Evolutionary conservation across 2,888 invertebrate genomes (phyloP).

Genomic region (Muscina levida): DNA sequence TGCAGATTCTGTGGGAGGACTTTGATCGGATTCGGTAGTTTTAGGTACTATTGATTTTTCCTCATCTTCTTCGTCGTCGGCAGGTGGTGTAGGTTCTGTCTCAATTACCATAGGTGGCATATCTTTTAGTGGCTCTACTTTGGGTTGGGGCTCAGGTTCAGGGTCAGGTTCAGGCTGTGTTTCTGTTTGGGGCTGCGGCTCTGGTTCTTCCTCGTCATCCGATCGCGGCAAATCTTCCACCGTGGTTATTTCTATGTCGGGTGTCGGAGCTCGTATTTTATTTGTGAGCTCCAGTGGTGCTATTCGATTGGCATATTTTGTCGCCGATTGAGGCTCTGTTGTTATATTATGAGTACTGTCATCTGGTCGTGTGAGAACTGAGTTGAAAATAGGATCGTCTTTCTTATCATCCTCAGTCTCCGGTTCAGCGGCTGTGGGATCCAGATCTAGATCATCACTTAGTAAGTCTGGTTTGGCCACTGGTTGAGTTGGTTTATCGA

Average conservation of each 20-base stretch:
- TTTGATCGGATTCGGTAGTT: constrained; percentile 72
- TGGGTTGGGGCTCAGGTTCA: constrained; percentile 7
- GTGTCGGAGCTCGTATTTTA: constrained; percentile 77
- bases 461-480: constrained; percentile 81
- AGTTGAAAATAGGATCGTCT: constrained; percentile 75
- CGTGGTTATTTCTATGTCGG: constrained; percentile 79
- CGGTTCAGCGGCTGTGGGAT: constrained; percentile 57
- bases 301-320: constrained; percentile 69
- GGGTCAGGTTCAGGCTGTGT: constrained; percentile 54
- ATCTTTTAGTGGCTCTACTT: constrained; percentile 9
- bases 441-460: constrained; percentile 81
- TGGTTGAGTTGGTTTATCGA: constrained; percentile 76
- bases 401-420: constrained; percentile 35
- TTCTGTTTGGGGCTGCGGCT: constrained; percentile 58
- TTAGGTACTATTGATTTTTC: constrained; percentile 47
- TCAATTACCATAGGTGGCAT: constrained; percentile 61
- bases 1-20: constrained; percentile 75
- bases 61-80: constrained; percentile 55
- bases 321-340: constrained; percentile 78
- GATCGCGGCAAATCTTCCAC: constrained; percentile 79
- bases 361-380: constrained; percentile 76
- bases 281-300: constrained; percentile 71
- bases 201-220: constrained; percentile 78
- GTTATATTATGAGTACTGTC: constrained; percentile 78
- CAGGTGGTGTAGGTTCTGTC: constrained; percentile 58